These are phyloP conservation scores for Lithophane ornitopus DNA, from an alignment of 2,888 invertebrate genomes.

Conservation along the genomic window DNA sequence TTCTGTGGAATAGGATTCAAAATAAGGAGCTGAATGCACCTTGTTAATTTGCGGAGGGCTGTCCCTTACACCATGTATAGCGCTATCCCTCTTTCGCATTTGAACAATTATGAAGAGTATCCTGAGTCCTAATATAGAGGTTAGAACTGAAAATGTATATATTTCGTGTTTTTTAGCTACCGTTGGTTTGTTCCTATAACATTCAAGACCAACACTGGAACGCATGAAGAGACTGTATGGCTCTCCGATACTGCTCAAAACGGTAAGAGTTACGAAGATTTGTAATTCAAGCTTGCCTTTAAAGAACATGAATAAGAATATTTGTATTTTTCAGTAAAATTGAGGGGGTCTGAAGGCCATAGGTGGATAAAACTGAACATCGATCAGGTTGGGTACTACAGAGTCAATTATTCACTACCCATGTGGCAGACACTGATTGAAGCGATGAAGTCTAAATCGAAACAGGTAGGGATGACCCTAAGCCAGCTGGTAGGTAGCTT, in stretches of 20 bases:
- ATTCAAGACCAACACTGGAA: conserved; percentile 91
- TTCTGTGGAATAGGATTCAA: too few relatives aligned
- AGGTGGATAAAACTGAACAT: conserved; percentile 96
- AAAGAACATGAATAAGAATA: neutral
- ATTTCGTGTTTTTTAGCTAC: conserved; percentile 89
- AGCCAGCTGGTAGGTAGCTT: too few relatives aligned
- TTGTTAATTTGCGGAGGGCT: too few relatives aligned
- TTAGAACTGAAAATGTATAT: neutral
- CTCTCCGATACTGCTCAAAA: conserved; percentile 79
- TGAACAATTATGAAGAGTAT: neutral
- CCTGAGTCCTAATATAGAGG: neutral
- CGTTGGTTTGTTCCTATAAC: conserved; percentile 97
- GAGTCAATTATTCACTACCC: conserved; percentile 94
- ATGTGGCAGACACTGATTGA: conserved; percentile 91
- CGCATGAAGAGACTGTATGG: conserved; percentile 81
- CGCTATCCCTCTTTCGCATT: neutral
- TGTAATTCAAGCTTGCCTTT: neutral
- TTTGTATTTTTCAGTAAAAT: conserved; percentile 85
- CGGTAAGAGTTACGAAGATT: conserved; percentile 73
- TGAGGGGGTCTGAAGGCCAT: conserved; percentile 81
- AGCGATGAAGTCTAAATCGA: conserved; percentile 74
- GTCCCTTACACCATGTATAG: too few relatives aligned
- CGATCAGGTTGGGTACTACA: conserved; percentile 96
- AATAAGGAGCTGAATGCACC: too few relatives aligned
- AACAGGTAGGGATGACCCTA: conserved; percentile 68